These are phyloP conservation scores for Telmatochromis sp. DNA, from an alignment of 2,113 vertebrate genomes.

Conservation along the genomic window DNA sequence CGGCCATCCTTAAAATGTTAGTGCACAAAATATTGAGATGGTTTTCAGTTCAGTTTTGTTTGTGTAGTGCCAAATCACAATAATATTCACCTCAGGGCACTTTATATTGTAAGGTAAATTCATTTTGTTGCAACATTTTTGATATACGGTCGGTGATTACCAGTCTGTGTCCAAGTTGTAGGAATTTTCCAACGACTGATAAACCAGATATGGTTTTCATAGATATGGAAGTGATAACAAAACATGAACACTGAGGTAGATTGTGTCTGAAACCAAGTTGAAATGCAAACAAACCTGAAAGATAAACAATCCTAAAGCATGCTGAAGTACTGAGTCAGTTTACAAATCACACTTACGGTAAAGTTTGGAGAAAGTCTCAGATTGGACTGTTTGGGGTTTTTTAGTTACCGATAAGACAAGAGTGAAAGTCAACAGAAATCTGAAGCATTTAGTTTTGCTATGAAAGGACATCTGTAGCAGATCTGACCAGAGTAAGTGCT, in stretches of 20 bases:
- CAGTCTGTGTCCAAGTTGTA: not conserved
- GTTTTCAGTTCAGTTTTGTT: not conserved
- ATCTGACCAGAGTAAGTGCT: not conserved
- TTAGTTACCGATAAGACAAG: not conserved
- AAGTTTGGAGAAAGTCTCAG: not conserved
- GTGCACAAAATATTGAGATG: not conserved
- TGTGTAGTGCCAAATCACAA: rapidly evolving
- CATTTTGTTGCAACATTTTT: not conserved
- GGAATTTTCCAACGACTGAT: not conserved
- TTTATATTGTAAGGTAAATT: not conserved
- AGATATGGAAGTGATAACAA: not conserved
- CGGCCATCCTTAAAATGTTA: rapidly evolving
- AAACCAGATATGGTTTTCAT: rapidly evolving
- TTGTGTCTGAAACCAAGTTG: not conserved
- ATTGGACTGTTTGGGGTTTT: too few species aligned
- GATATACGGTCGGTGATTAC: rapidly evolving
- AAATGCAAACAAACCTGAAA: not conserved
- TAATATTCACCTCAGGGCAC: not conserved
- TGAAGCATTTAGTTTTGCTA: not conserved
- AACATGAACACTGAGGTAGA: not conserved
- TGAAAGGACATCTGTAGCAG: not conserved
- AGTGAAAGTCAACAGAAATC: not conserved
- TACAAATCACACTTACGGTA: not conserved
- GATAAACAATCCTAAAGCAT: rapidly evolving
- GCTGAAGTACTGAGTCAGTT: not conserved